Base-by-base conservation (phyloP, 2,797 vertebrate genomes). In the Diglossa cyanea region DNA sequence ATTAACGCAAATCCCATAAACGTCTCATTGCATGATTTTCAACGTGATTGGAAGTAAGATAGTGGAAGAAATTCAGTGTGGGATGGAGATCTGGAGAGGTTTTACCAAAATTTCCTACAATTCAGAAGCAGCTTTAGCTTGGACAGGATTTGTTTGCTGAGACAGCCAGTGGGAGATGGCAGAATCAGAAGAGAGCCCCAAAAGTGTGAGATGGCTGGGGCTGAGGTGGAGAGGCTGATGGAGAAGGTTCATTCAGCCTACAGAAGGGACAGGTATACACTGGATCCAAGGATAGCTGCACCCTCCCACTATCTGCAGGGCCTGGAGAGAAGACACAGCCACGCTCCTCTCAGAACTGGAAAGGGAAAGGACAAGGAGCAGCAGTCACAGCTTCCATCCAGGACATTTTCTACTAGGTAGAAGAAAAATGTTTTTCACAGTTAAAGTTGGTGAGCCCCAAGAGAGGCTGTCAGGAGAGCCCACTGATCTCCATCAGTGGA, bases 361-460 rank as follows among this genome's bases (percentile, higher is more conserved):
- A 60, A 82, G 28, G 45, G 55, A 48, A 78, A 48, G 37, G 63
- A 40, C 24, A 40, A 33, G 48, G 20, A 19, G 7, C 26, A 19
- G 3, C 33, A 23, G 23, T 2, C 48, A 31, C 17, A 24, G 26
- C 19, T 2, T 39, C 60, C 3, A 44, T 3, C 2, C 1, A 50
- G 65, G 31, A 10, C 3, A 51, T 35, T 20, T 47, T 35, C 63
- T 19, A 0, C 13, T 2, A 4, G 37, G 28, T 2, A 21, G 31
- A 65, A 78, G 55, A 19, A 58, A 17, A 28, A 75, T 30, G 17
- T 23, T 58, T n/a, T 37, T 75, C 26, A 2, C 25, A 35, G 24
- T 0, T 0, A 0, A 57, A 82, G 35, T 1, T 6, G 0, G 6
- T 23, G 11, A 72, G 62, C 30, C 30, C 31, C 0, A 2, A 13